These are phyloP conservation scores for Cecidostiba fungosa DNA, from an alignment of 2,888 invertebrate genomes.

Conservation along the genomic window DNA sequence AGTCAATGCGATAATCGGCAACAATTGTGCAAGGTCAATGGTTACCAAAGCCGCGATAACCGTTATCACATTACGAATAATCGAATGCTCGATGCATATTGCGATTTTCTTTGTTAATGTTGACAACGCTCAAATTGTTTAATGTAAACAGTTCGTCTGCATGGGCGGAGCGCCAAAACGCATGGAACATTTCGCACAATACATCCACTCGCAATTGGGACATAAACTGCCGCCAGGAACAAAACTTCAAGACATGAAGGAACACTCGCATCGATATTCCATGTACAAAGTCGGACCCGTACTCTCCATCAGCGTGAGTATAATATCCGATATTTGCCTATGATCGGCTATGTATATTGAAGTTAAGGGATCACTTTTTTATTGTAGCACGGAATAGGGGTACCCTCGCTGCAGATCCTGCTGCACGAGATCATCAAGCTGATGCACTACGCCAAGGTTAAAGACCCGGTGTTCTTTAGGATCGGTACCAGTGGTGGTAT, in stretches of 20 bases:
- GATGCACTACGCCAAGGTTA: conserved; percentile 92
- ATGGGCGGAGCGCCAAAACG: conserved; percentile 98
- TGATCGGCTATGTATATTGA: not conserved
- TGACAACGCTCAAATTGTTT: too few species aligned
- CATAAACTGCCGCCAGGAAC: conserved; percentile 95
- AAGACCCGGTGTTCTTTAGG: conserved; percentile 93
- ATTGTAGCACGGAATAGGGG: conserved; percentile 96
- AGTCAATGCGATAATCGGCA: not conserved
- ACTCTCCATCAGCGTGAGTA: conserved; percentile 91
- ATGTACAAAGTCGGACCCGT: conserved; percentile 98
- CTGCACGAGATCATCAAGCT: conserved; percentile 96
- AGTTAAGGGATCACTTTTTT: not conserved
- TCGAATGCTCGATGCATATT: not conserved
- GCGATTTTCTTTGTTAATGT: not conserved
- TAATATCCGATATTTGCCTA: not conserved
- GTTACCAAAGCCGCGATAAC: not conserved
- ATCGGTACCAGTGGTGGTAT: conserved; percentile 96
- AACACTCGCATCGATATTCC: conserved; percentile 95
- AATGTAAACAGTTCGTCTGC: conserved; percentile 90
- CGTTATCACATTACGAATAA: too few species aligned
- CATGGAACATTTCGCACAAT: conserved; percentile 96
- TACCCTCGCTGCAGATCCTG: conserved; percentile 95
- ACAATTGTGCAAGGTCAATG: not conserved
- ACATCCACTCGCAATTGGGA: conserved; percentile 93
- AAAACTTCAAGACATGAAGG: conserved; percentile 93